phyloP scores from a whole-genome alignment of 2,888 invertebrate genomes.

The Danaus chrysippus region DNA sequence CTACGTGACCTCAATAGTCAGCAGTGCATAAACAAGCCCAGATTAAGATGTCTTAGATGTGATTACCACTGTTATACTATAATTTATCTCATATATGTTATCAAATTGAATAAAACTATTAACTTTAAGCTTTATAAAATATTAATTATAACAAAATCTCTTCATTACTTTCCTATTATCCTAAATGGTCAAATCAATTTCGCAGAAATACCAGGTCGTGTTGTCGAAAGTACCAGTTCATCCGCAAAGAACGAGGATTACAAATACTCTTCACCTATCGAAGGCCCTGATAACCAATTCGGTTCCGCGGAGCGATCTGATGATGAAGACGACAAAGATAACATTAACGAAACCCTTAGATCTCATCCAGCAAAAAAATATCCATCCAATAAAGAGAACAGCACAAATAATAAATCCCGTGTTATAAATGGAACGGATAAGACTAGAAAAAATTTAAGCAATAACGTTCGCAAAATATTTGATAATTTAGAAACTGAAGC shows the following conservation, averaged over 20 bases:
- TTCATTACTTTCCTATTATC: neutral
- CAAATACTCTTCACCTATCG: constrained; percentile 64
- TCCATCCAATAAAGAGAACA: constrained; percentile 34
- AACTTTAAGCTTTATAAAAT: no score
- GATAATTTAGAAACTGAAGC: constrained; percentile 51
- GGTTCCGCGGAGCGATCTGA: constrained; percentile 86
- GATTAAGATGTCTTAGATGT: constrained; percentile 30
- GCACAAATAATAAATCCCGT: constrained; percentile 48
- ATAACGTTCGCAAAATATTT: constrained; percentile 66
- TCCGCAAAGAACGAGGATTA: constrained; percentile 78
- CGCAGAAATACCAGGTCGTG: constrained; percentile 87
- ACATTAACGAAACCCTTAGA: constrained; percentile 40
- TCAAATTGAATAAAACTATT: neutral
- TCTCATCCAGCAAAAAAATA: constrained; percentile 29
- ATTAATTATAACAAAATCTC: no score
- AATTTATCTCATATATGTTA: neutral
- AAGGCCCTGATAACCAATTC: constrained; percentile 82
- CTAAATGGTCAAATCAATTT: constrained; percentile 20
- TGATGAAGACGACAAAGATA: constrained; percentile 77
- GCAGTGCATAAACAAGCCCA: constrained; percentile 33
- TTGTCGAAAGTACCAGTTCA: constrained; percentile 76
- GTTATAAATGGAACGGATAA: constrained; percentile 41
- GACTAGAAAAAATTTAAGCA: constrained; percentile 59
- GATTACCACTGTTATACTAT: constrained; percentile 20
- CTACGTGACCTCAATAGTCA: constrained; percentile 37